phyloP scores from a whole-genome alignment of 2,888 invertebrate species.

The Torymus texanus region DNA sequence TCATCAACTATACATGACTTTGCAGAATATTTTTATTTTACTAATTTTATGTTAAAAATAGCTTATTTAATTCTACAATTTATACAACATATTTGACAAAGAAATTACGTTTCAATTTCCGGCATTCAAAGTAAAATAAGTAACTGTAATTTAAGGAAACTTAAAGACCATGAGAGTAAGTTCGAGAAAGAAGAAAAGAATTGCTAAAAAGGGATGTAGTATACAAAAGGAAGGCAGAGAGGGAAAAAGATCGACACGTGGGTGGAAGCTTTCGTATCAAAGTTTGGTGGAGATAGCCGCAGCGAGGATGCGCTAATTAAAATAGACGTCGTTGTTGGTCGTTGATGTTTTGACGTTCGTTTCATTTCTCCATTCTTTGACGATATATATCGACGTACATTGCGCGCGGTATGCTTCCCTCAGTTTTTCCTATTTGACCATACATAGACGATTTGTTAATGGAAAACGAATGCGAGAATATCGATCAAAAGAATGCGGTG shows the following conservation, averaged over 20 bases:
- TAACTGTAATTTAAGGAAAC: not conserved
- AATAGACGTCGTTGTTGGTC: conserved; percentile 63
- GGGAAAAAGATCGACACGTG: not conserved
- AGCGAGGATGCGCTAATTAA: conserved; percentile 67
- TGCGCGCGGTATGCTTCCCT: not conserved
- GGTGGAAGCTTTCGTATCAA: conserved; percentile 41
- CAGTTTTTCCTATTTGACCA: conserved; percentile 25
- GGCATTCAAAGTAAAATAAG: too few relatives aligned
- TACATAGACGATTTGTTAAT: conserved; percentile 31
- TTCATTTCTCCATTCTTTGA: conserved; percentile 24
- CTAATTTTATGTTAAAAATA: too few relatives aligned
- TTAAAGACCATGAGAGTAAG: not conserved
- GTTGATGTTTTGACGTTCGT: conserved; percentile 59
- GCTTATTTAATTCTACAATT: too few relatives aligned
- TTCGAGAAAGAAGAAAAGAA: not conserved
- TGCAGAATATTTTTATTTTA: too few relatives aligned
- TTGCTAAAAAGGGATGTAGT: too few relatives aligned
- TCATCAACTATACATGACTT: too few relatives aligned
- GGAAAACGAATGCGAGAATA: conserved; percentile 48
- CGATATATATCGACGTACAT: not conserved
- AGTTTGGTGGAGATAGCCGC: conserved; percentile 65
- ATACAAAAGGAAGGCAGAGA: not conserved
- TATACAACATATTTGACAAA: too few relatives aligned
- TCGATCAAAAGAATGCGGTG: not conserved
- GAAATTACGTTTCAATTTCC: too few relatives aligned